Percentiles rank a stretch among this genome's conserved stretches.
These are phyloP conservation scores for Cryptus viduatorius DNA, from an alignment of 2,888 invertebrate species.

Conservation along the genomic window DNA sequence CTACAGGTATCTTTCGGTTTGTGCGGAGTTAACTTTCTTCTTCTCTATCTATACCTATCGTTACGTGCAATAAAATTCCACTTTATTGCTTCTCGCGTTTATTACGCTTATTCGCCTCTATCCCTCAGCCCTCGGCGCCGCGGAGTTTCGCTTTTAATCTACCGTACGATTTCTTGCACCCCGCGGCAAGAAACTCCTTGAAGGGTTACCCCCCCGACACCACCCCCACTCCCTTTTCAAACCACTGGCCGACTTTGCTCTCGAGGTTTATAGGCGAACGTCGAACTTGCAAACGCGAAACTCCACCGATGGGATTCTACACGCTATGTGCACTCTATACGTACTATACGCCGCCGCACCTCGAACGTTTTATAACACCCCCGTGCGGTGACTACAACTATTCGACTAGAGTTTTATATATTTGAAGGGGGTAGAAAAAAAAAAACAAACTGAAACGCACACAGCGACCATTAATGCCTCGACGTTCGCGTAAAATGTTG, in stretches of 20 bases:
- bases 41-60: conserved; percentile 39
- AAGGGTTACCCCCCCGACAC: conserved; percentile 10
- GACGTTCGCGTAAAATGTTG: neutral
- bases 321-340: conserved; percentile 1
- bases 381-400: conserved; percentile 9
- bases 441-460: neutral
- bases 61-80: conserved; percentile 56
- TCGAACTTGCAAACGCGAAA: conserved; percentile 43
- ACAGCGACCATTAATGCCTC: neutral
- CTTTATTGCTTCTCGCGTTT: conserved; percentile 56
- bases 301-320: conserved; percentile 14
- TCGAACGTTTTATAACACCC: conserved; percentile 42
- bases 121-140: neutral
- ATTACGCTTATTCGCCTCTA: conserved; percentile 48
- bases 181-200: conserved; percentile 47
- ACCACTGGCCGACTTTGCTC: conserved; percentile 31
- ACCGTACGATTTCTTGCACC: conserved; percentile 54
- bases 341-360: neutral
- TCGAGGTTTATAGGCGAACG: conserved; percentile 43
- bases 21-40: too few species aligned
- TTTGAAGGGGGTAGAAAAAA: neutral
- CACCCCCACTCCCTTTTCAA: conserved; percentile 27
- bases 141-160: conserved; percentile 52
- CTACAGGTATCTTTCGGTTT: neutral
- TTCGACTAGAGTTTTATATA: neutral